Percentiles rank a stretch among this genome's conserved stretches.
Evolutionary conservation across 2,113 vertebrate species (phyloP).

Genomic region (Onychostoma macrolepis): DNA sequence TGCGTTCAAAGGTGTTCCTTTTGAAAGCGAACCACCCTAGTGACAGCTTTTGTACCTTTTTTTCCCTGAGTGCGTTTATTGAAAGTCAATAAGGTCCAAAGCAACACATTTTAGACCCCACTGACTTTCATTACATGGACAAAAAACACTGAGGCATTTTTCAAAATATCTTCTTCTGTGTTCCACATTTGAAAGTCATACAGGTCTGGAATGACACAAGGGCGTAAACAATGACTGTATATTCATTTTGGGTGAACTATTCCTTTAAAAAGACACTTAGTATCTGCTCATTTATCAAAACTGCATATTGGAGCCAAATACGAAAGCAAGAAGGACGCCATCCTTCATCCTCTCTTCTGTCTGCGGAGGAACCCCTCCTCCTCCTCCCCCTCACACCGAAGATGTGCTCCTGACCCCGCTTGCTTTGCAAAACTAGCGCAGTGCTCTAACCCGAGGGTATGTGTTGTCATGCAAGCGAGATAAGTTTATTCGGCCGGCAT

Average conservation of each 20-base stretch:
- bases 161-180: neutral
- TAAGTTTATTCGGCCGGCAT: conserved; percentile 93
- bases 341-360: conserved; percentile 32
- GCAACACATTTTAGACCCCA: neutral
- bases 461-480: conserved; percentile 94
- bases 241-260: neutral
- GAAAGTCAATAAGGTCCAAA: neutral
- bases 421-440: conserved; percentile 77
- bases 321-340: conserved; percentile 29
- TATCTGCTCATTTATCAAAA: conserved; percentile 34
- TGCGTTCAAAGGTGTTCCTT: neutral
- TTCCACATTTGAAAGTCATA: neutral
- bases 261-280: conserved; percentile 19
- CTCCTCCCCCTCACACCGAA: conserved; percentile 31
- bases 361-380: conserved; percentile 30
- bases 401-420: conserved; percentile 70
- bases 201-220: neutral
- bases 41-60: neutral
- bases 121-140: neutral
- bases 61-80: neutral
- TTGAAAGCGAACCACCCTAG: too few relatives aligned
- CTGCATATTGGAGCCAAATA: conserved; percentile 41
- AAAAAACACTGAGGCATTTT: neutral
- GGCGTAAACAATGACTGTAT: neutral
- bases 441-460: conserved; percentile 82